These are phyloP conservation scores for Calephelis nemesis DNA, from an alignment of 1,140 invertebrate genomes.

Conservation along the genomic window DNA sequence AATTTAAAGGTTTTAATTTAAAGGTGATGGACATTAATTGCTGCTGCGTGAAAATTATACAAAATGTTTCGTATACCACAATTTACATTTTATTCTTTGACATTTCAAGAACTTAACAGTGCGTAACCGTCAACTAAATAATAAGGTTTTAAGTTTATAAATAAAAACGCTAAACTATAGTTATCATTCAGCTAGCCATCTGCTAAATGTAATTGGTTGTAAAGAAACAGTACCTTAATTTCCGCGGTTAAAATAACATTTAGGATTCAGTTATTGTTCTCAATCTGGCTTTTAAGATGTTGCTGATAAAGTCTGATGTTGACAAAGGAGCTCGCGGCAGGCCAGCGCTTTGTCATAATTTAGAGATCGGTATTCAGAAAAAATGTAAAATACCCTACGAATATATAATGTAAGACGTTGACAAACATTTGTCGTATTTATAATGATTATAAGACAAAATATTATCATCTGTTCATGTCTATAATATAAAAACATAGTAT, in stretches of 20 bases:
- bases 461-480: too few species aligned
- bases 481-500: too few species aligned
- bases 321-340: conserved; percentile 11
- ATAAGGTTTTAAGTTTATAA: too few species aligned
- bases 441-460: not conserved
- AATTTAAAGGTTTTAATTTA: too few species aligned
- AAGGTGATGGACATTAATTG: too few species aligned
- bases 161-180: too few species aligned
- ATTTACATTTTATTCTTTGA: too few species aligned
- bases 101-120: too few species aligned
- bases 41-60: too few species aligned
- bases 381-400: conserved; percentile 2
- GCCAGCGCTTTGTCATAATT: conserved; percentile 16
- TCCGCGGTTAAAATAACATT: conserved; percentile 13
- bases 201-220: not conserved
- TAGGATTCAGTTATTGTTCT: conserved; percentile 15
- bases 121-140: too few species aligned
- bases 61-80: too few species aligned
- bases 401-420: conserved; percentile 7
- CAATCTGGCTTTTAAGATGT: conserved; percentile 16
- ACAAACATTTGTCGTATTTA: conserved; percentile 16
- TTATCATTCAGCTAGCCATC: not conserved
- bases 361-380: conserved; percentile 14
- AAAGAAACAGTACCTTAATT: not conserved
- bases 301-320: conserved; percentile 14